Conservation (phyloP, 2,797 vertebrate species). For the Coilia nasus region DNA sequence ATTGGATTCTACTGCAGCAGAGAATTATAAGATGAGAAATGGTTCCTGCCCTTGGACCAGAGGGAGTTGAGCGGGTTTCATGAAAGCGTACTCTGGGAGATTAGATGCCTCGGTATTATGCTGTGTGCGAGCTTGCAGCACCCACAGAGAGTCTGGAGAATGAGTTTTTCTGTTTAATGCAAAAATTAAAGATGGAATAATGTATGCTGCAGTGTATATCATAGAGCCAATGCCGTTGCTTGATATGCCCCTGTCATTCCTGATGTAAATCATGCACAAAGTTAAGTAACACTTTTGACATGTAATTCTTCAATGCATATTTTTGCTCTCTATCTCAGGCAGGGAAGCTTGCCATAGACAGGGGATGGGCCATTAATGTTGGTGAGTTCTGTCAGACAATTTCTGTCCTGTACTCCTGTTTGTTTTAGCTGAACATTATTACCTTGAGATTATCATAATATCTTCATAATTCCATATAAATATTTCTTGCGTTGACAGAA, state of each 20-base stretch:
- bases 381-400: constrained; percentile 80
- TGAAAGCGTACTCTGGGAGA: background rate
- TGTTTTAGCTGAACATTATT: too few relatives aligned
- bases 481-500: background rate
- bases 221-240: background rate
- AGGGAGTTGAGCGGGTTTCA: background rate
- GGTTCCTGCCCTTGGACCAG: background rate
- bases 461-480: background rate
- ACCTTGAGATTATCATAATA: background rate
- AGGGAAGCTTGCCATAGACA: constrained; percentile 92
- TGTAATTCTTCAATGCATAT: background rate
- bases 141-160: background rate
- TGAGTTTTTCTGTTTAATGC: background rate
- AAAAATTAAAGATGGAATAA: background rate
- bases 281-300: background rate
- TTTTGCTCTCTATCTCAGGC: constrained; percentile 71
- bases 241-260: background rate
- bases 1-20: constrained; percentile 15
- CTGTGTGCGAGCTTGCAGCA: background rate
- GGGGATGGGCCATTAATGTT: constrained; percentile 97
- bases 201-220: background rate
- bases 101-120: background rate
- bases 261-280: background rate
- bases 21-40: constrained; percentile 22
- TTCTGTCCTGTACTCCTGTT: background rate